phyloP scores from a whole-genome alignment of 92 coral and sea anemone genomes.

The Isaurus tuberculatus region DNA sequence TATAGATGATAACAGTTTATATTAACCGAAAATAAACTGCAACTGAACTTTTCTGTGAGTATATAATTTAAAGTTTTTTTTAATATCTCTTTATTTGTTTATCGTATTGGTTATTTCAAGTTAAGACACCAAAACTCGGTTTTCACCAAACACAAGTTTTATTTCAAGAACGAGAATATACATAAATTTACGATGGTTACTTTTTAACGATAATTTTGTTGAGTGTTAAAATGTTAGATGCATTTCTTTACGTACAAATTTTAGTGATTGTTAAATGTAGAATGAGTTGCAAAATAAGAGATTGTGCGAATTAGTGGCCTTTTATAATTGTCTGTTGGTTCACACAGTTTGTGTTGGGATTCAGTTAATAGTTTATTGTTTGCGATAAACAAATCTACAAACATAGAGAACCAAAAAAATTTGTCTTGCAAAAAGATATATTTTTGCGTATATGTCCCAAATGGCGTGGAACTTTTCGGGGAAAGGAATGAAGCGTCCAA shows the following conservation, averaged over 20 bases:
- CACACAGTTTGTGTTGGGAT: not conserved
- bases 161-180: too few species aligned
- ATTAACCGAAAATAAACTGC: too few species aligned
- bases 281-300: not conserved
- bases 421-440: not conserved
- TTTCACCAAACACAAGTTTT: too few species aligned
- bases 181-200: not conserved
- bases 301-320: not conserved
- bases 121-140: too few species aligned
- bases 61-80: too few species aligned
- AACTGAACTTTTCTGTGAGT: too few species aligned
- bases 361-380: not conserved
- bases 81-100: too few species aligned
- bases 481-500: not conserved
- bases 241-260: not conserved
- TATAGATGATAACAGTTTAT: not conserved
- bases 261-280: not conserved
- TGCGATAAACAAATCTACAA: conserved; percentile 1
- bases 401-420: not conserved
- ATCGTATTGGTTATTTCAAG: too few species aligned
- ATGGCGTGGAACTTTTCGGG: too few species aligned
- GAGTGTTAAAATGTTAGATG: not conserved
- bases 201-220: not conserved
- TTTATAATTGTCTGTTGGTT: not conserved
- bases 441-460: not conserved